These are phyloP conservation scores for Trachemys scripta DNA, from an alignment of 2,113 vertebrate genomes.

Conservation along the genomic window DNA sequence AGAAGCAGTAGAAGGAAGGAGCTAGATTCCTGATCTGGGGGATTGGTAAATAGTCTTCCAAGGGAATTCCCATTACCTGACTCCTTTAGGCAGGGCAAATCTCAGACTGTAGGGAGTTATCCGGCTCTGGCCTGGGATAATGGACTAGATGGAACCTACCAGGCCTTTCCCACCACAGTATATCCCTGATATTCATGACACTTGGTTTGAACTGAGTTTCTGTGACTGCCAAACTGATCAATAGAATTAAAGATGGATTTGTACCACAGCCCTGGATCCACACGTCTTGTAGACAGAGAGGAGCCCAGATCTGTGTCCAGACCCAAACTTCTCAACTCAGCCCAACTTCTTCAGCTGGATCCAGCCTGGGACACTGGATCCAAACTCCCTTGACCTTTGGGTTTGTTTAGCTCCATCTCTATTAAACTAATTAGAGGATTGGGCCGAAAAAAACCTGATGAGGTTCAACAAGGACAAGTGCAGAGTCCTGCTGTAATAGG, in stretches of 20 bases:
- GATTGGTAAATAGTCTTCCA: neutral
- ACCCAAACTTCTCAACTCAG: neutral
- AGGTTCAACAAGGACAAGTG: too few species aligned
- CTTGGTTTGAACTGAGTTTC: neutral
- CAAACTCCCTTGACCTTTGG: neutral
- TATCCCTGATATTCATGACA: neutral
- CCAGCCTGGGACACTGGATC: neutral
- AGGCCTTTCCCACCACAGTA: neutral
- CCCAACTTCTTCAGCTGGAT: neutral
- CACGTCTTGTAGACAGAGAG: neutral
- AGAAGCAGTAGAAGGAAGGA: fast-evolving
- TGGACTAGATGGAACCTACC: neutral
- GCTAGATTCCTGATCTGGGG: neutral
- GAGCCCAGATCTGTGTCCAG: neutral
- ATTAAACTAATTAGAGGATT: too few species aligned
- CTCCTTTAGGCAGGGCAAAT: neutral
- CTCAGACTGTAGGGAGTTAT: neutral
- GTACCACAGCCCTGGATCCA: neutral
- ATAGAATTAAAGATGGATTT: neutral
- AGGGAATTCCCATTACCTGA: neutral
- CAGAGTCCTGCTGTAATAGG: too few species aligned
- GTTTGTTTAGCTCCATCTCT: neutral
- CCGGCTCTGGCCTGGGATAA: neutral
- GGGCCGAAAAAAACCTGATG: too few species aligned
- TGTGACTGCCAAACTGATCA: neutral